Conservation (phyloP, 2,888 invertebrate genomes). For the Megaustenia siamemsis region DNA sequence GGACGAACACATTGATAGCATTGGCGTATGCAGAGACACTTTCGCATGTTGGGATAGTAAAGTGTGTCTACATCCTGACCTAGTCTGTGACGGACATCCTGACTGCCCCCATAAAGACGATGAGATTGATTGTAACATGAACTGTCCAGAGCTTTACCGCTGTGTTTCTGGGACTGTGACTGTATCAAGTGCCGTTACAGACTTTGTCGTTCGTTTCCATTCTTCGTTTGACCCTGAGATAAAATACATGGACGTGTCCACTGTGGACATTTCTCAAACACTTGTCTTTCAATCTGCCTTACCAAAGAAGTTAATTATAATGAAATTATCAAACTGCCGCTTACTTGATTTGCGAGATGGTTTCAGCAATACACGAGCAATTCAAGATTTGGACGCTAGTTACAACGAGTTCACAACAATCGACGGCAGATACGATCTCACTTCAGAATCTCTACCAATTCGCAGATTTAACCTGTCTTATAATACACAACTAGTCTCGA, state of each 20-base stretch:
- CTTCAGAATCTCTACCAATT: no score
- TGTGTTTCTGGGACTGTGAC: background rate
- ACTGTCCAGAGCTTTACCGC: background rate
- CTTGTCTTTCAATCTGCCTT: no score
- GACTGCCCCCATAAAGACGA: slow-evolving; percentile 30
- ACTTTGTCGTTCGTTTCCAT: background rate
- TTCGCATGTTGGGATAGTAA: background rate
- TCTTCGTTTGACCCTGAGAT: slow-evolving; percentile 21
- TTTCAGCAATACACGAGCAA: no score
- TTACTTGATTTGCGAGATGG: no score
- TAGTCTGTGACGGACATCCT: slow-evolving; percentile 22
- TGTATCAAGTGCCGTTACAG: background rate
- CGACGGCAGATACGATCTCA: no score
- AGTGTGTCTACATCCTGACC: slow-evolving; percentile 35
- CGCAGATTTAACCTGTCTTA: no score
- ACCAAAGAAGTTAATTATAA: no score
- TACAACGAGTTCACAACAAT: no score
- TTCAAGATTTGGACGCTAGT: no score
- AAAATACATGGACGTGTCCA: slow-evolving; percentile 1
- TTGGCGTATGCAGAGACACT: background rate
- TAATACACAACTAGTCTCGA: no score
- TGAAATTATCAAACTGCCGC: no score
- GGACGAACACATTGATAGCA: slow-evolving; percentile 16
- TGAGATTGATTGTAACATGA: slow-evolving; percentile 24
- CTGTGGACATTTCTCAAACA: slow-evolving; percentile 11